Percentiles rank a stretch among this genome's conserved stretches.
These are phyloP conservation scores for Aspiorhynchus laticeps DNA, from an alignment of 2,113 vertebrate genomes.

Conservation along the genomic window DNA sequence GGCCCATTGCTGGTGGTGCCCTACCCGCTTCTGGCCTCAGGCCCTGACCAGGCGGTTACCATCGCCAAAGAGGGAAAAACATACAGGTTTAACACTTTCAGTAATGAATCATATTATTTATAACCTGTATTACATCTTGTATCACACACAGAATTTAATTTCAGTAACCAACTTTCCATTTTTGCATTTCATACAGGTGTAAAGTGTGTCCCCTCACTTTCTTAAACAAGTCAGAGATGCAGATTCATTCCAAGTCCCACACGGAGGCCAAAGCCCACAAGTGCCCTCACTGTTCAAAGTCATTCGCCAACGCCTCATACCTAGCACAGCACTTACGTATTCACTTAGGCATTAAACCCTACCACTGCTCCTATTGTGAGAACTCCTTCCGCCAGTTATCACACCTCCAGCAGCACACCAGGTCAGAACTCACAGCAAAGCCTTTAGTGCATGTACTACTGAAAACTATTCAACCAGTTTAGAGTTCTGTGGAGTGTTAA, in stretches of 20 bases:
- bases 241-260: constrained; percentile 99
- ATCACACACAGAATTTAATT: neutral
- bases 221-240: constrained; percentile 99
- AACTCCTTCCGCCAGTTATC: constrained; percentile 96
- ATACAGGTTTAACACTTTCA: constrained; percentile 83
- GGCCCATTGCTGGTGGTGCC: constrained; percentile 94
- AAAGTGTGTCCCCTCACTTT: constrained; percentile 98
- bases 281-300: constrained; percentile 99
- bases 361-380: constrained; percentile 98
- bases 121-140: neutral
- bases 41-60: constrained; percentile 81
- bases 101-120: neutral
- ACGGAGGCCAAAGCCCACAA: constrained; percentile 99
- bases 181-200: constrained; percentile 77
- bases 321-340: constrained; percentile 98
- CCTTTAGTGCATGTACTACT: neutral
- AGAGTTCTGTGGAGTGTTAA: neutral
- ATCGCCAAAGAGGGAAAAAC: constrained; percentile 96
- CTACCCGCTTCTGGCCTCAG: constrained; percentile 91
- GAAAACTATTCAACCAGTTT: neutral
- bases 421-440: constrained; percentile 68
- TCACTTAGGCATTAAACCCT: constrained; percentile 97
- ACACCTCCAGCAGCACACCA: constrained; percentile 98
- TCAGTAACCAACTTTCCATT: neutral
- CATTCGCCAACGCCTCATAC: constrained; percentile 97